phyloP scores from a whole-genome alignment of 37 sponge, comb jelly and placozoan species.

The Chondrosia reniformis region DNA sequence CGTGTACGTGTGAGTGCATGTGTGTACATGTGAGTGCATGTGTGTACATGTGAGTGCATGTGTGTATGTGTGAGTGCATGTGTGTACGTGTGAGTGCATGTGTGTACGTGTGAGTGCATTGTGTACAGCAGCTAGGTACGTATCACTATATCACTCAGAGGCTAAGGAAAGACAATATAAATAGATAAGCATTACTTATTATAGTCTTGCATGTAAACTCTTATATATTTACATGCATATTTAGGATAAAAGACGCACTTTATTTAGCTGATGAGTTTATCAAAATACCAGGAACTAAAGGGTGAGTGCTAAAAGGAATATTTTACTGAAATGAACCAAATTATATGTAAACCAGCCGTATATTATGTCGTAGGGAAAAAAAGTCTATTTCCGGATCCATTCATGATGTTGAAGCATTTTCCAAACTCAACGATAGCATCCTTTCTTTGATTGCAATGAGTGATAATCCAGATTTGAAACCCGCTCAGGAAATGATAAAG shows the following conservation, averaged over 20 bases:
- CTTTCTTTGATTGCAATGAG: constrained; percentile 45
- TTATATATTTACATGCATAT: background rate
- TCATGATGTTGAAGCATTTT: constrained; percentile 73
- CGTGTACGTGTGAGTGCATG: too few species aligned
- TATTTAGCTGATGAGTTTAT: constrained; percentile 6
- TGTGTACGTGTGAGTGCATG: background rate
- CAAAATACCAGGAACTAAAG: background rate
- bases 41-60: too few species aligned
- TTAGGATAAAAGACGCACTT: constrained; percentile 16
- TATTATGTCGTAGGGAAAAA: background rate
- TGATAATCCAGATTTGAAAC: constrained; percentile 35
- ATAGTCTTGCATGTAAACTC: too few species aligned
- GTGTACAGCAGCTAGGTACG: too few species aligned
- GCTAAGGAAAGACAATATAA: too few species aligned
- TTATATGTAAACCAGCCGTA: background rate
- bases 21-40: too few species aligned
- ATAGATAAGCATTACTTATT: too few species aligned
- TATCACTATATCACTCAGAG: too few species aligned
- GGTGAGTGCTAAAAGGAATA: too few species aligned
- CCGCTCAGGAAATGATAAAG: constrained; percentile 48
- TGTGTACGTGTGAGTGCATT: background rate
- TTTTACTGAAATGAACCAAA: background rate
- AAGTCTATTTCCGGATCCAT: constrained; percentile 61
- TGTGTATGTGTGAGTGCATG: too few species aligned
- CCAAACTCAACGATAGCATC: constrained; percentile 67